Conservation (phyloP, 2,113 vertebrate genomes). For the Atlantisia rogersi region DNA sequence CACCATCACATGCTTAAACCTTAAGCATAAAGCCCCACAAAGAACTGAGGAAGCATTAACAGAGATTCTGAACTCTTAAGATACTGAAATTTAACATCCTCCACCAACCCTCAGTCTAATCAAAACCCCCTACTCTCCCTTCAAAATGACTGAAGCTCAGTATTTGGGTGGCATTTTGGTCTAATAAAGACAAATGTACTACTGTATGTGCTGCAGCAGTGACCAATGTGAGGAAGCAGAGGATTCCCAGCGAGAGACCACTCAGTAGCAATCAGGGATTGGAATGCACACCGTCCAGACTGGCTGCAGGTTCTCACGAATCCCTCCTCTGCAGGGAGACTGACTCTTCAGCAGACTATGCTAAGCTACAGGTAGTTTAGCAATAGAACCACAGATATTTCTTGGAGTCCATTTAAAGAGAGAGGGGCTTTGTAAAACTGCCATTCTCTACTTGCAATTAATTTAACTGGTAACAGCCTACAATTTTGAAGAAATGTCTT, state of each 20-base stretch:
- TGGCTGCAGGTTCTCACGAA: slow-evolving; percentile 29
- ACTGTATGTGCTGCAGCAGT: background rate
- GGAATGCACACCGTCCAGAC: slow-evolving; percentile 13
- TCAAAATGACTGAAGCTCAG: background rate
- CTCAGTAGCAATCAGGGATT: background rate
- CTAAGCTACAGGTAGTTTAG: slow-evolving; percentile 14
- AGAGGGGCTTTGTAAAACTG: background rate
- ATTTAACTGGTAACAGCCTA: slow-evolving; percentile 37
- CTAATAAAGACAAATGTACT: background rate
- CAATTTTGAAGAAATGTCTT: slow-evolving; percentile 39
- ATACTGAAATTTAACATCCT: background rate
- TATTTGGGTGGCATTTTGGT: background rate
- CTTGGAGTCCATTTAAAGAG: slow-evolving; percentile 45
- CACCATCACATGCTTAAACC: background rate
- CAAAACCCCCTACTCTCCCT: background rate
- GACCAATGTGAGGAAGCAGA: background rate
- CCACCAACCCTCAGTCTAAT: background rate
- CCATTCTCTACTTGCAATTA: slow-evolving; percentile 35
- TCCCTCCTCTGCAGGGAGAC: slow-evolving; percentile 42
- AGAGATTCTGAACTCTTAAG: background rate
- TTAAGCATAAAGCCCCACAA: background rate
- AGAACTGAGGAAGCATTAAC: background rate
- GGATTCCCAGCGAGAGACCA: slow-evolving; percentile 6
- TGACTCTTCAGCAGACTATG: background rate
- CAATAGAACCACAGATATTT: slow-evolving; percentile 18